Percentiles rank a stretch among this genome's conserved stretches.
These are phyloP conservation scores for Manis javanica DNA, from an alignment of 2,797 vertebrate species.

Conservation along the genomic window DNA sequence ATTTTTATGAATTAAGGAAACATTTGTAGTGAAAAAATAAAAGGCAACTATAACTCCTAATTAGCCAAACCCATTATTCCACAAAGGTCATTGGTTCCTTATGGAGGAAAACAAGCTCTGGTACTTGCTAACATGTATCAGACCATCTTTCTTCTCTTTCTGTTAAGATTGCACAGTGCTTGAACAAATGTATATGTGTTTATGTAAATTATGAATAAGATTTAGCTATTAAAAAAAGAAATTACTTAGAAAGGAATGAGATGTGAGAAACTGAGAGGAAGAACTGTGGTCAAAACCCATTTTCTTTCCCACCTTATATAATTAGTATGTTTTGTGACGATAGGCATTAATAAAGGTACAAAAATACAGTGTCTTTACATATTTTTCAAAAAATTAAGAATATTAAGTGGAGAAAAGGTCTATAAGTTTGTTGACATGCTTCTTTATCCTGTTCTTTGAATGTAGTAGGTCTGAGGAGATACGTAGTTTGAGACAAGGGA, in stretches of 20 bases:
- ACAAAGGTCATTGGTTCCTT: neutral
- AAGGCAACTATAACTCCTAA: neutral
- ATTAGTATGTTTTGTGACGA: constrained; percentile 31
- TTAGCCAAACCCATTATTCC: neutral
- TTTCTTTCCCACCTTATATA: neutral
- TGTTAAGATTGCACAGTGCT: neutral
- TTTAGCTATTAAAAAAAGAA: neutral
- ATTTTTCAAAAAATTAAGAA: neutral
- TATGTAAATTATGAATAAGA: neutral
- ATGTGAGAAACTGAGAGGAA: neutral
- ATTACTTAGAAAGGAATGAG: constrained; percentile 4
- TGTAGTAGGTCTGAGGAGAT: neutral
- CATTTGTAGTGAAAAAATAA: constrained; percentile 3
- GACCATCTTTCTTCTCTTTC: neutral
- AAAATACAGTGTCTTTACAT: neutral
- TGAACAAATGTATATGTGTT: neutral
- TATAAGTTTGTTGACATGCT: neutral
- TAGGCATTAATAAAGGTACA: neutral
- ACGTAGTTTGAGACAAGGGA: neutral
- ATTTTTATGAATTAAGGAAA: constrained; percentile 29
- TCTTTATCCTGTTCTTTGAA: neutral
- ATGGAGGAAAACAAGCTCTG: neutral
- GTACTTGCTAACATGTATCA: rapidly evolving
- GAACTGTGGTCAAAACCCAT: neutral
- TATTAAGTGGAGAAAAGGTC: neutral